Evolutionary conservation across 2,113 vertebrate genomes (phyloP).

Genomic region (Lepus europaeus): DNA sequence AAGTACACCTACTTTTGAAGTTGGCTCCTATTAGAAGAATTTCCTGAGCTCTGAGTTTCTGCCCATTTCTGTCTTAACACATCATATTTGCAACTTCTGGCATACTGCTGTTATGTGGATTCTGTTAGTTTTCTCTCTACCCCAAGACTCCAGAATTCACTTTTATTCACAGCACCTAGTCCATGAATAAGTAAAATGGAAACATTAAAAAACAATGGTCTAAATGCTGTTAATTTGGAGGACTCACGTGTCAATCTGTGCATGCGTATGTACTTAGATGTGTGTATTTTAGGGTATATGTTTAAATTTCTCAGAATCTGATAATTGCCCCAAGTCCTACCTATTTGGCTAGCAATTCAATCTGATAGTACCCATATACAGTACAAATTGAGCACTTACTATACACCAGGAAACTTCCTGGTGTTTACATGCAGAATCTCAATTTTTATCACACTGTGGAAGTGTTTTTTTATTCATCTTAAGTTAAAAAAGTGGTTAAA

Average conservation of each 20-base stretch:
- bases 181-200: not conserved
- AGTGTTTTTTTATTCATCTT: constrained; percentile 12
- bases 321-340: not conserved
- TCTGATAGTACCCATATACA: not conserved
- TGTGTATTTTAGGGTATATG: not conserved
- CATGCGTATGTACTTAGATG: not conserved
- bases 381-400: not conserved
- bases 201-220: not conserved
- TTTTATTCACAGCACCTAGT: not conserved
- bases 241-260: not conserved
- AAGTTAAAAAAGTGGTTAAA: not conserved
- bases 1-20: not conserved
- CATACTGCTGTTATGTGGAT: not conserved
- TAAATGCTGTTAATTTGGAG: not conserved
- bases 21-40: not conserved
- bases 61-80: not conserved
- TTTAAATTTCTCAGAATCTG: not conserved
- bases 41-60: constrained; percentile 19
- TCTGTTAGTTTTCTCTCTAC: not conserved
- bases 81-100: not conserved
- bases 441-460: constrained; percentile 14
- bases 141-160: not conserved
- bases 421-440: not conserved
- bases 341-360: not conserved
- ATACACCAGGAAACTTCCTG: not conserved